Base-by-base conservation (phyloP, 2,113 vertebrate genomes). In the Synchiropus splendidus region DNA sequence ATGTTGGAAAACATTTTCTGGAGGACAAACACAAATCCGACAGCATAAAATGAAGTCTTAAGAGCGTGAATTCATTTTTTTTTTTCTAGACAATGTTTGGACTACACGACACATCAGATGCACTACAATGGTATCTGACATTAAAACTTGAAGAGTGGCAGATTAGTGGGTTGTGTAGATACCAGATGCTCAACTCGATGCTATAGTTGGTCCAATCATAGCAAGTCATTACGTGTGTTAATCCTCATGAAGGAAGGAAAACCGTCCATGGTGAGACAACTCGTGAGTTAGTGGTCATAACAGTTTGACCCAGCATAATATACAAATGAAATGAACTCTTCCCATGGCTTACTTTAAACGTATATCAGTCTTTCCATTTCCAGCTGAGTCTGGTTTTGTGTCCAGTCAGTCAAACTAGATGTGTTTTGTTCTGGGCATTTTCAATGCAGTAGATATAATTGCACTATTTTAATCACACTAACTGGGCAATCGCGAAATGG, bases 381-480 rank as follows among this genome's bases (percentile, higher is more conserved):
- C 47, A 30, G 32, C 58, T 42, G 45, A 31, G 39, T 54, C 51
- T 38, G 35, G 43, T 47, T 46, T 70, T 68, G 62, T 65, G 51
- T 64, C 47, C 18, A 36, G 54, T 51, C 48, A 58, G 51, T 64
- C 62, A 53, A 41, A 37, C 21, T 18, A 39, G 39, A 65, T 50
- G 54, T 45, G 45, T 49, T 63, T 54, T 48, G 42, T 41, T 64
- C 54, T 34, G 46, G 30, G 59, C 45, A 35, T 39, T 72, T 56
- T 36, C 54, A 67, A 58, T 71, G 56, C 49, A 76, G 61, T 63
- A 61, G 59, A 64, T 71, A 53, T 72, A 80, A 80, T 80, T 66
- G 67, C 78, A 64, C 61, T 56, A 61, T 73, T 80, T 76, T 76
- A 80, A 78, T 78, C 56, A 56, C 64, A 69, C 61, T 59, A 61